Evolutionary conservation across 2,113 vertebrate genomes (phyloP), one percentile per base, ranked within the genome.

Genomic region (Ophthalmolycus amberensis): DNA sequence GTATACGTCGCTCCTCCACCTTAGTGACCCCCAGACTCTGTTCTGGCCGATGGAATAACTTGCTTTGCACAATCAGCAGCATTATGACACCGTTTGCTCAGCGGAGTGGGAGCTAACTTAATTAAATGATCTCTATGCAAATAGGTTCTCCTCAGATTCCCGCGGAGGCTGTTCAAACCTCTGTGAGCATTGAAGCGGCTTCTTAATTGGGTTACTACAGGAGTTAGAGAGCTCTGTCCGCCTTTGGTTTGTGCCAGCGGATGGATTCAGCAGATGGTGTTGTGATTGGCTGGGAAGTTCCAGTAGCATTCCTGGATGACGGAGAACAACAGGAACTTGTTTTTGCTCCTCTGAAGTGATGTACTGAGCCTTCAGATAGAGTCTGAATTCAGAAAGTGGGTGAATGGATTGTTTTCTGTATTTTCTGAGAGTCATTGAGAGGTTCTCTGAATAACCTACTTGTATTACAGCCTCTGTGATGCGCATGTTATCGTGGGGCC

Each of bases 201-300:
- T 32, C 60, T 67, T 82, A 73, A 72, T 71, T 80, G 67, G 80
- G 56, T 84, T 72, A 64, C 65, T 76, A 42, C 15, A 2, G 37
- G 74, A 52, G 81, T 64, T 14, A 20, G 56, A 83, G 68, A 72
- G 79, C 81, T 84, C 66, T 46, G 86, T 48, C 37, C 38, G 56
- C 67, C 77, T 80, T 68, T 29, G 50, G 77, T 27, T 50, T 1
- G 22, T 64, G 58, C 68, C 58, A 12, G 62, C 44, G 38, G 75
- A 87, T 90, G 67, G 77, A 67, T 79, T 71, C 44, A 81, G 70
- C 92, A 91, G 89, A 90, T 89, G 90, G 85, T 87, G 87, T 75
- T 89, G 77, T 89, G 77, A 69, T 89, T 80, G 79, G 78, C 63
- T 3, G 3, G 48, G 9, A 56, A 46, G 16, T 44, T 74, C 74